phyloP scores from a whole-genome alignment of 35 echinoderm and acorn worm genomes.

The Lytechinus variegatus region DNA sequence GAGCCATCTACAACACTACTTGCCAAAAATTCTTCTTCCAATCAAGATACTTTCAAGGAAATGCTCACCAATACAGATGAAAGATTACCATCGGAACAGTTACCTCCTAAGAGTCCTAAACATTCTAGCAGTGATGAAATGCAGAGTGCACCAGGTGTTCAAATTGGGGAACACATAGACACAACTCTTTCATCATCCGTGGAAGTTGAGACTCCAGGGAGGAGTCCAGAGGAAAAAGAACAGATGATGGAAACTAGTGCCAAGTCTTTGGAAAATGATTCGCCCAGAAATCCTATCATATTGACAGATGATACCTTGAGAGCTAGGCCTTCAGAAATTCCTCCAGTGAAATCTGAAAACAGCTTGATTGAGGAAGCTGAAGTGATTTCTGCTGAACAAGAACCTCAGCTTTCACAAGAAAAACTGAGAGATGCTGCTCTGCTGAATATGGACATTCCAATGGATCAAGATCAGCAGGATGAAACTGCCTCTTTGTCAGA shows the following conservation, averaged over 20 bases:
- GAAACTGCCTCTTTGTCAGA: neutral
- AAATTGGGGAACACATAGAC: neutral
- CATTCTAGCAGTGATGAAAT: neutral
- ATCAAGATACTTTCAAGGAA: constrained; percentile 13
- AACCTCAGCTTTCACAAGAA: neutral
- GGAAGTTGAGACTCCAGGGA: neutral
- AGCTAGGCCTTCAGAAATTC: neutral
- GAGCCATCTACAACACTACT: neutral
- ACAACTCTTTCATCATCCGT: neutral
- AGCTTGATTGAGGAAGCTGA: neutral
- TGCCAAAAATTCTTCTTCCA: neutral
- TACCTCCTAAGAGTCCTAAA: neutral
- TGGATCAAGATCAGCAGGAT: neutral
- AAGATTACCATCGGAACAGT: neutral
- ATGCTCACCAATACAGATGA: neutral
- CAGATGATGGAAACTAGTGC: neutral
- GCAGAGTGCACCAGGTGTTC: neutral
- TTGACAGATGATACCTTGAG: neutral
- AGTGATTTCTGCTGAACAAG: neutral
- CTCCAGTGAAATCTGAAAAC: neutral
- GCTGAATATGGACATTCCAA: neutral
- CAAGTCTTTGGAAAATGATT: neutral
- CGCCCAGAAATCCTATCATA: neutral
- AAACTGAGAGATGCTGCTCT: neutral
- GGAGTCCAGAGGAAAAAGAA: neutral